Evolutionary conservation across 1,140 invertebrate genomes (phyloP), one percentile per base, ranked within the genome.

Genomic region (Mactra quadrangularis): DNA sequence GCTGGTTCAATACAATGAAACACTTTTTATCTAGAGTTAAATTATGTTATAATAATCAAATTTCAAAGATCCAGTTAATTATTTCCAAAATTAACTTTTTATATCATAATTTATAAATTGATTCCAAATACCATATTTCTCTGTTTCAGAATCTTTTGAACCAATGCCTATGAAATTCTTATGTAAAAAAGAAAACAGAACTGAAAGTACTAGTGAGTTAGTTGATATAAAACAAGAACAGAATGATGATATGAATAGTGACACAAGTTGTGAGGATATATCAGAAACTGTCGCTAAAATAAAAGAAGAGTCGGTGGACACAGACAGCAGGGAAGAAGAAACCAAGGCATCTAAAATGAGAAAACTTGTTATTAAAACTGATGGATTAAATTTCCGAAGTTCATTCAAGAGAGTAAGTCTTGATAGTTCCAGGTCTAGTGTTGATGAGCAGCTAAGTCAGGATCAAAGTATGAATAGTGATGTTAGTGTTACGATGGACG

Each of bases 321-420:
- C 22, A 59, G 60, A 78, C 15, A 31, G 33, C 1, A 29, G 52
- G 6, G 22, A n/a, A 31, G 17, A 9, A 7, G 68, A 64, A 50
- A 33, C 19, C 22, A 72, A 35, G 25, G 55, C 57, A 17, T 22
- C 25, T 22, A 50, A 74, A n/a, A 60, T 82, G 68, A 66, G 87
- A 17, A 90, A 89, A 82, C 79, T 90, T 38, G 86, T 90, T 9
- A 90, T 90, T 15, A 83, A 87, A 47, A 59, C 78, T 60, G 86
- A 89, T 76, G 88, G 89, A n/a, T 76, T 85, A 50, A 86, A 86
- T n/a, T 88, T 88, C 47, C 87, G 83, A 25, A 90, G 89, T 82
- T 81, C 77, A 9, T 82, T 88, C 41, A 74, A 83, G 38, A 57
- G 74, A 76, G 45, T 41, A 29, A 75, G 66, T 27, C 45, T 77